Conservation (phyloP, 2,888 invertebrate species). For the Cacoxenus indagator region DNA sequence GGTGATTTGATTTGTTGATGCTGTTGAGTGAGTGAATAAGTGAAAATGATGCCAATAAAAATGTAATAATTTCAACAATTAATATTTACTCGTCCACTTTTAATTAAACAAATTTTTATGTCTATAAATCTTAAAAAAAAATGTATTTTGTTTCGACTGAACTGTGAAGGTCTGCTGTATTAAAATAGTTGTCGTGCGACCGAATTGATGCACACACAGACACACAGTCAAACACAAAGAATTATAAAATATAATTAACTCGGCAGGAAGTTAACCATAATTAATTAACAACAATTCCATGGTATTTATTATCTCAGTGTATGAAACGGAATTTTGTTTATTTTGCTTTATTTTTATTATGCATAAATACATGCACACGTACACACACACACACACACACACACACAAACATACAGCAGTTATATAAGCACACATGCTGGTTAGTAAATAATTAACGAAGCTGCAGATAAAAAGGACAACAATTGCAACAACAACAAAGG, state of each 20-base stretch:
- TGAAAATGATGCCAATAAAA: background rate
- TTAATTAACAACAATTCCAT: conserved; percentile 51
- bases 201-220: background rate
- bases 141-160: too few relatives aligned
- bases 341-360: background rate
- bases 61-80: background rate
- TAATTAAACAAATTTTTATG: background rate
- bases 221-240: conserved; percentile 54
- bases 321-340: background rate
- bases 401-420: background rate
- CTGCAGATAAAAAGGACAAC: conserved; percentile 1
- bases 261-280: conserved; percentile 57
- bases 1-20: too few relatives aligned
- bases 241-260: conserved; percentile 51
- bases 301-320: conserved; percentile 15
- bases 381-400: background rate
- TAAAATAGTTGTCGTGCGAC: too few relatives aligned
- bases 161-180: too few relatives aligned
- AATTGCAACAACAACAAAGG: background rate
- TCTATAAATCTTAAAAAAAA: background rate
- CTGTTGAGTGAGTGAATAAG: background rate
- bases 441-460: conserved; percentile 26
- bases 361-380: background rate
- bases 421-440: too few relatives aligned
- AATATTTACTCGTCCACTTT: background rate